Percentiles rank a stretch among this genome's conserved stretches.
These are phyloP conservation scores for Limnephilus rhombicus DNA, from an alignment of 2,888 invertebrate species.

Conservation along the genomic window DNA sequence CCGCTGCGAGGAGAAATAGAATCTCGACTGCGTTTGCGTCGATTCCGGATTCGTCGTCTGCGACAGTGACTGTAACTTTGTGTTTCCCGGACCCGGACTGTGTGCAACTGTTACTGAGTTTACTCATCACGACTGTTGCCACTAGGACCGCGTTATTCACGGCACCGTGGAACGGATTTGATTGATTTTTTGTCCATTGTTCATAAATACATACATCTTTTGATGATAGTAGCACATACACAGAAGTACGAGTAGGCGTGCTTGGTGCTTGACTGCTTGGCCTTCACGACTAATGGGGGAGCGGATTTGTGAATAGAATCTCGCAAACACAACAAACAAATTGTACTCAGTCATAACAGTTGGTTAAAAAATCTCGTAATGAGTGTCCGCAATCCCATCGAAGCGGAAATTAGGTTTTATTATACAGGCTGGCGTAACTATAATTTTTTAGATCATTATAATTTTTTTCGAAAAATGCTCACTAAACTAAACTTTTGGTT, in stretches of 20 bases:
- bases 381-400: constrained; percentile 42
- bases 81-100: neutral
- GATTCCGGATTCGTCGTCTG: neutral
- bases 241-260: neutral
- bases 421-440: neutral
- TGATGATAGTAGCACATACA: constrained; percentile 30
- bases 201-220: constrained; percentile 44
- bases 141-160: constrained; percentile 49
- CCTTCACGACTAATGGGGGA: constrained; percentile 52
- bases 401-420: constrained; percentile 43
- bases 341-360: constrained; percentile 22
- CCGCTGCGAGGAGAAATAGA: constrained; percentile 67
- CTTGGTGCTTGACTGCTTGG: constrained; percentile 50
- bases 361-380: constrained; percentile 37
- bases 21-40: constrained; percentile 18
- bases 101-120: constrained; percentile 72
- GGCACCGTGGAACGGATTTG: constrained; percentile 71
- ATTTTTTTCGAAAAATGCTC: too few relatives aligned
- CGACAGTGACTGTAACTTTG: neutral
- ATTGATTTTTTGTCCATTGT: constrained; percentile 74
- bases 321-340: constrained; percentile 37
- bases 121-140: constrained; percentile 71
- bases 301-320: constrained; percentile 49
- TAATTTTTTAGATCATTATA: neutral
- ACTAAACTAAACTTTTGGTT: too few relatives aligned